A percentile compares a stretch with the other conserved stretches of the same genome.
Evolutionary conservation across 1,140 invertebrate genomes (phyloP).

Genomic region (Euwallacea similis): DNA sequence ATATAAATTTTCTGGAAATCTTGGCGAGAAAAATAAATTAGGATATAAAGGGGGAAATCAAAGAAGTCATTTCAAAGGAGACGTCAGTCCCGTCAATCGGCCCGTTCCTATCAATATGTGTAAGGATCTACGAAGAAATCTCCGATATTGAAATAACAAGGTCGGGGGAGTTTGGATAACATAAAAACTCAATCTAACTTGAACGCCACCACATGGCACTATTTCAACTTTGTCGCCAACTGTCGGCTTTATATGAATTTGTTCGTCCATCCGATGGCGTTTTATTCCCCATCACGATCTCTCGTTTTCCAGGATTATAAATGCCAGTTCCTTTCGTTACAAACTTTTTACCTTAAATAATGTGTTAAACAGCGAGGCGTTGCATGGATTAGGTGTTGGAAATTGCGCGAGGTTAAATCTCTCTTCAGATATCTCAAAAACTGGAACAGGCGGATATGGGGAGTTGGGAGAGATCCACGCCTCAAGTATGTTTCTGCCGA

Average conservation of each 20-base stretch:
- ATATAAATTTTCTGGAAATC: conserved; percentile 16
- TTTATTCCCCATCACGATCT: conserved; percentile 3
- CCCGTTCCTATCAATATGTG: conserved; percentile 44
- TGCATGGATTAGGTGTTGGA: too few species aligned
- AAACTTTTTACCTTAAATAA: too few species aligned
- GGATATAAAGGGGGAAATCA: conserved; percentile 27
- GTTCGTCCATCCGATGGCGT: conserved; percentile 16
- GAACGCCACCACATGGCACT: conserved; percentile 43
- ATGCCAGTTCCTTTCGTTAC: too few species aligned
- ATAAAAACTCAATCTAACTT: conserved; percentile 47
- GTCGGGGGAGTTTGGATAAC: conserved; percentile 41
- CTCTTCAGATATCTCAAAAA: too few species aligned
- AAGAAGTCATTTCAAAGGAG: conserved; percentile 29
- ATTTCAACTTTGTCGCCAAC: conserved; percentile 44
- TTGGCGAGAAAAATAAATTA: conserved; percentile 31
- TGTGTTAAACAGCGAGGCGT: too few species aligned
- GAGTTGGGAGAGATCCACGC: too few species aligned
- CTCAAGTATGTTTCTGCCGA: too few species aligned
- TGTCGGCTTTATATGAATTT: conserved; percentile 43
- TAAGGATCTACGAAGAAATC: conserved; percentile 40
- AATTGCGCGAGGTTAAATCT: too few species aligned
- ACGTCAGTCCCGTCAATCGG: conserved; percentile 37
- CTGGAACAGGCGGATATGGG: too few species aligned
- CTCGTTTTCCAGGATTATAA: too few species aligned
- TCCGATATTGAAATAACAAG: conserved; percentile 45